Evolutionary conservation across 2,888 invertebrate species (phyloP).

Genomic region (Margaritifera margaritifera): DNA sequence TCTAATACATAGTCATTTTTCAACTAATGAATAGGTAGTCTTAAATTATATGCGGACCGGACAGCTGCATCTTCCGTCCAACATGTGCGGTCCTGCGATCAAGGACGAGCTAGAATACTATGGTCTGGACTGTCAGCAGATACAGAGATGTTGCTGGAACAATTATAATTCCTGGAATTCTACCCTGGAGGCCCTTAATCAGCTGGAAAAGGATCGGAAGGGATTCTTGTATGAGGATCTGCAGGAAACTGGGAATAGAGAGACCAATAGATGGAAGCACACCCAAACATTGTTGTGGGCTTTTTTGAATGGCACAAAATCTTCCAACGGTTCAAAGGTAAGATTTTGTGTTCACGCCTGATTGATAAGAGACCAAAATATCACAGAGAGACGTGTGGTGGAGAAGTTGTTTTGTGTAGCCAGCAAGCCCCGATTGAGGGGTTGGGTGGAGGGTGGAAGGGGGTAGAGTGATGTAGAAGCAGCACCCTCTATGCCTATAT

Average conservation of each 20-base stretch:
- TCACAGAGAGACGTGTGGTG: no score
- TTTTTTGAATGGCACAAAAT: constrained; percentile 48
- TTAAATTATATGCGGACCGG: constrained; percentile 51
- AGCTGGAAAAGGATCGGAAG: constrained; percentile 47
- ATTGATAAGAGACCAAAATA: no score
- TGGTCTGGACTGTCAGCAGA: constrained; percentile 50
- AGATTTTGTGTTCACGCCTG: neutral
- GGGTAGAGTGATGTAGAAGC: no score
- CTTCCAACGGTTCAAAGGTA: constrained; percentile 51
- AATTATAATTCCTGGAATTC: constrained; percentile 58
- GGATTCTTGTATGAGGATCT: constrained; percentile 15
- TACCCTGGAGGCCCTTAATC: constrained; percentile 43
- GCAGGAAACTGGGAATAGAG: neutral
- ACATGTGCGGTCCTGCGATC: constrained; percentile 48
- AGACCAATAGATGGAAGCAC: constrained; percentile 20
- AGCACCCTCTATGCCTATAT: no score
- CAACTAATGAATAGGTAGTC: constrained; percentile 21
- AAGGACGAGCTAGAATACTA: constrained; percentile 57
- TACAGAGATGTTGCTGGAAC: constrained; percentile 59
- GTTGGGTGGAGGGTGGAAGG: no score
- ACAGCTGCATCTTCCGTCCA: constrained; percentile 46
- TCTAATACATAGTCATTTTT: no score
- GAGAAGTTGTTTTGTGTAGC: no score
- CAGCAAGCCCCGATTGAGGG: no score
- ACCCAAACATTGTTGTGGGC: constrained; percentile 38